Conservation (phyloP, 2,113 vertebrate species). For the Astur gentilis region DNA sequence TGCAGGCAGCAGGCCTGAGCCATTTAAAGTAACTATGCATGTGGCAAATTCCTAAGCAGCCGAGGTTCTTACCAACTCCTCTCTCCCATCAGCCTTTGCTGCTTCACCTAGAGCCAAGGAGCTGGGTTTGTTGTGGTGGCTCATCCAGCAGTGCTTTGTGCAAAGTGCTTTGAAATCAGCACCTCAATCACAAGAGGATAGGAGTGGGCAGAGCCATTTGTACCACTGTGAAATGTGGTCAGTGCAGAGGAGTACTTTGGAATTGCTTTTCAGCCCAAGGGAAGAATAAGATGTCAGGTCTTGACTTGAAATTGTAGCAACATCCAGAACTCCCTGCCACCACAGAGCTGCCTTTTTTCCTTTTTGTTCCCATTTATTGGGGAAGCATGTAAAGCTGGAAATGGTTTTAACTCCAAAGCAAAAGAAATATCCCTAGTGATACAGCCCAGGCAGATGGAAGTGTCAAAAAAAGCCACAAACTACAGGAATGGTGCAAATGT, state of each 20-base stretch:
- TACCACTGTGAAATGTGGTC: not conserved
- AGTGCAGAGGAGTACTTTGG: not conserved
- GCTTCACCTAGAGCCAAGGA: not conserved
- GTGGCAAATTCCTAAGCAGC: not conserved
- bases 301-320: not conserved
- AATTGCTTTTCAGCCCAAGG: not conserved
- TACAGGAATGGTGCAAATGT: not conserved
- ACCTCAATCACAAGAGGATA: not conserved
- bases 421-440: not conserved
- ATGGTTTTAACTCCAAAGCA: not conserved
- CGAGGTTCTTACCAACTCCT: not conserved
- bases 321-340: not conserved
- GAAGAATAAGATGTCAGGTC: not conserved
- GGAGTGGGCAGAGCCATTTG: not conserved
- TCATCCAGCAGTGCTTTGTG: not conserved
- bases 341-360: not conserved
- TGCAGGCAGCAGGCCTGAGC: not conserved
- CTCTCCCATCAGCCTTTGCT: not conserved
- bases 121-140: not conserved
- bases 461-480: not conserved
- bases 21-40: not conserved
- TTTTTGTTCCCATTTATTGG: not conserved
- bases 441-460: not conserved
- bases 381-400: not conserved
- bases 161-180: not conserved